Percentiles rank a stretch among this genome's conserved stretches.
Evolutionary conservation across 2,888 invertebrate genomes (phyloP).

Genomic region (Drosophila eohydei): DNA sequence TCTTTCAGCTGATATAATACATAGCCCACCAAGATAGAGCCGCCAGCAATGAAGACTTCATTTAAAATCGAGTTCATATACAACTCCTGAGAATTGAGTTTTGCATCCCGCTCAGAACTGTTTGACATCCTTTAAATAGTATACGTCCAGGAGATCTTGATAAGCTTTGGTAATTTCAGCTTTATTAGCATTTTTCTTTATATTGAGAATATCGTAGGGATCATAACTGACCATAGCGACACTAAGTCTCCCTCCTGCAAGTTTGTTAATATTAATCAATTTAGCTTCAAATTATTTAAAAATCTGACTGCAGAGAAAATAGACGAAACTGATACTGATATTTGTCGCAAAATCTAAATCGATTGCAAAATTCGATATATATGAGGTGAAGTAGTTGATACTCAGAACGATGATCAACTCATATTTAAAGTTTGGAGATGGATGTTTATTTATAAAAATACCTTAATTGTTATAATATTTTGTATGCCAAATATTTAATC

Average conservation of each 20-base stretch:
- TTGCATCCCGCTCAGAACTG: background rate
- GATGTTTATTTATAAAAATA: background rate
- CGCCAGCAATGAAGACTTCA: background rate
- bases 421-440: background rate
- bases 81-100: background rate
- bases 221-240: slow-evolving; percentile 8
- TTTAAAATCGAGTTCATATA: background rate
- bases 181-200: background rate
- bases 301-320: background rate
- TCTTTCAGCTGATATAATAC: background rate
- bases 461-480: background rate
- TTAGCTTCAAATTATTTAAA: background rate
- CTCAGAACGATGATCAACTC: background rate
- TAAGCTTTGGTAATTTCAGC: slow-evolving; percentile 12
- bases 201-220: slow-evolving; percentile 7
- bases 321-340: background rate
- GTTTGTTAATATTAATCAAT: too few species aligned
- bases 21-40: background rate
- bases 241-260: background rate
- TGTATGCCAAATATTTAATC: background rate
- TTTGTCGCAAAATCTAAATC: background rate
- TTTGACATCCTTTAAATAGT: slow-evolving; percentile 4
- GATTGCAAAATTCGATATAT: background rate
- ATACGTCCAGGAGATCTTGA: background rate
- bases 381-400: background rate